Conservation (phyloP, 2,113 vertebrate species). For the Chloropsis cyanopogon region DNA sequence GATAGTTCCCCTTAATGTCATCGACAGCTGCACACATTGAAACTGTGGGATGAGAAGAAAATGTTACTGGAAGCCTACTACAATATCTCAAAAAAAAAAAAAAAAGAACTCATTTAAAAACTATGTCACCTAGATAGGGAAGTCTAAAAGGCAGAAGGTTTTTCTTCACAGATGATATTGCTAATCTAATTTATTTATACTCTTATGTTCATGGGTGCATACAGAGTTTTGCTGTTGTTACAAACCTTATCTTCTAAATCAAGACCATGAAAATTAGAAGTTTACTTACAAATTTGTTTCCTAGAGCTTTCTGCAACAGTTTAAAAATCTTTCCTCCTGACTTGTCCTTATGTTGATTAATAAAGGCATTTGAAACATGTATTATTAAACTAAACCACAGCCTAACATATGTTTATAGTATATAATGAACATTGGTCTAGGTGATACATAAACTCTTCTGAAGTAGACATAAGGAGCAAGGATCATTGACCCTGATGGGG, state of each 20-base stretch:
- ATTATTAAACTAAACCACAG: background rate
- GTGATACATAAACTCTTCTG: background rate
- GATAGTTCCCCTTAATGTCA: background rate
- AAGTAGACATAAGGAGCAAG: background rate
- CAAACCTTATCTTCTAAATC: background rate
- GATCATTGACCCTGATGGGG: background rate
- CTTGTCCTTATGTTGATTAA: background rate
- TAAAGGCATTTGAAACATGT: background rate
- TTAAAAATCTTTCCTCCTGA: background rate
- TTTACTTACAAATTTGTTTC: background rate
- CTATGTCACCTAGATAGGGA: background rate
- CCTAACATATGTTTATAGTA: background rate
- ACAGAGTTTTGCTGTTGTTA: background rate
- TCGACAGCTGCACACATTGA: background rate
- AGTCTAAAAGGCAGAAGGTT: background rate
- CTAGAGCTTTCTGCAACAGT: background rate
- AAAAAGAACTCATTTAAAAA: background rate
- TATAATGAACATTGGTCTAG: background rate
- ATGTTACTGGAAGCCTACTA: background rate
- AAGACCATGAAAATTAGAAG: background rate
- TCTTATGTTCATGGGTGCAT: background rate
- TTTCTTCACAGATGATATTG: background rate
- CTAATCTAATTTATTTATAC: background rate
- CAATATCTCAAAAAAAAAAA: background rate
- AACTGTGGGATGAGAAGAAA: background rate